Conservation (phyloP, 1,140 invertebrate genomes). For the Aphis craccivora region DNA sequence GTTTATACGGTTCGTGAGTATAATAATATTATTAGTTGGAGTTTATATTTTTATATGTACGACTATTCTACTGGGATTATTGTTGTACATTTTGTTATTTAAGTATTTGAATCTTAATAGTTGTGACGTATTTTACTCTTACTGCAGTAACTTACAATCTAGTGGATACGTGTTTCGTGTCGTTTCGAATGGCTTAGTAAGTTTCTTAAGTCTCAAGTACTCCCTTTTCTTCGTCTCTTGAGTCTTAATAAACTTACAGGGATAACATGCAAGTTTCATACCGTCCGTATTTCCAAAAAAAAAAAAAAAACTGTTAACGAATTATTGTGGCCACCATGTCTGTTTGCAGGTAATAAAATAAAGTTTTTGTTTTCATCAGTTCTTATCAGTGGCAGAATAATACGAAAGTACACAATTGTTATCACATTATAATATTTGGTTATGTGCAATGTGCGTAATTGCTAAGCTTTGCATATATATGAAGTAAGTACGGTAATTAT, state of each 20-base stretch:
- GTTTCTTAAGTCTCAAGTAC: background rate
- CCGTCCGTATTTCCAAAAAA: background rate
- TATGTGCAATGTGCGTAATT: no score
- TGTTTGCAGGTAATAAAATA: background rate
- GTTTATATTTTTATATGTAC: background rate
- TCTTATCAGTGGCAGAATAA: background rate
- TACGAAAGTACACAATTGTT: background rate
- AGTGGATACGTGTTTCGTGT: background rate
- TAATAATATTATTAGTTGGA: background rate
- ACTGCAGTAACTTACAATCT: background rate
- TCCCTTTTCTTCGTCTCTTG: background rate
- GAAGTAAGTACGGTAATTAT: no score
- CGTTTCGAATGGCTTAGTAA: background rate
- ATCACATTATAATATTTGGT: background rate
- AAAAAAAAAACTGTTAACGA: background rate
- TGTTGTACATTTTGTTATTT: background rate
- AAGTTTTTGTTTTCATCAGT: background rate
- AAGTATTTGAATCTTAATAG: slow-evolving; percentile 34
- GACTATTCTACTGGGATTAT: slow-evolving; percentile 13
- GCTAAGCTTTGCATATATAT: no score
- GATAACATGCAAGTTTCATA: background rate
- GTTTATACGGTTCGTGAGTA: background rate
- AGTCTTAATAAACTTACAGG: slow-evolving; percentile 9
- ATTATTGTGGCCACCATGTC: background rate
- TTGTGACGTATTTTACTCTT: background rate